Percentiles rank a stretch among this genome's conserved stretches.
These are phyloP conservation scores for Ladona fulva DNA, from an alignment of 1,140 invertebrate genomes.

Conservation along the genomic window DNA sequence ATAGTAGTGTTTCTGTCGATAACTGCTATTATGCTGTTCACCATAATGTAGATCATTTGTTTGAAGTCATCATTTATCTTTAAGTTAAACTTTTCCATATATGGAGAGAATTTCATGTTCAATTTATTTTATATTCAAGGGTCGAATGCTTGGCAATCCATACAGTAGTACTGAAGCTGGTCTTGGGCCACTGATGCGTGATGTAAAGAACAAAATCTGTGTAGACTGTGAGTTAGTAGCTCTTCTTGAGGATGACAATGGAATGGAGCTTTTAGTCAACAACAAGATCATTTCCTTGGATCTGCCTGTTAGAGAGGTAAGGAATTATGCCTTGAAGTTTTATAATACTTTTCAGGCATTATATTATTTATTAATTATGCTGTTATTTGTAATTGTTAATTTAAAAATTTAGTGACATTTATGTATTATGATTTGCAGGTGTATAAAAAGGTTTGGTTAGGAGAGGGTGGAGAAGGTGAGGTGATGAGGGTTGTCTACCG, in stretches of 20 bases:
- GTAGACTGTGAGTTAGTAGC: conserved; percentile 95
- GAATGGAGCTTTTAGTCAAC: conserved; percentile 97
- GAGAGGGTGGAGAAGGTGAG: conserved; percentile 75
- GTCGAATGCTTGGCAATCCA: conserved; percentile 95
- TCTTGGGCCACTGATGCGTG: conserved; percentile 92
- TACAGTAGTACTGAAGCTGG: conserved; percentile 90
- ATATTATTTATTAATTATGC: neutral
- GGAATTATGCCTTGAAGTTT: neutral
- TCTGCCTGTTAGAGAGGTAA: conserved; percentile 86
- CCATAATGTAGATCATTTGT: no score
- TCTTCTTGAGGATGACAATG: conserved; percentile 92
- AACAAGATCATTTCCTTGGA: conserved; percentile 98
- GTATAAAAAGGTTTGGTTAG: conserved; percentile 65
- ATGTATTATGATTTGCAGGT: conserved; percentile 38
- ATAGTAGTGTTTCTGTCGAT: no score
- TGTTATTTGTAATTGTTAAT: neutral
- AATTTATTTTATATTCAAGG: conserved; percentile 40
- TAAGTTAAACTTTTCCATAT: conserved; percentile 18
- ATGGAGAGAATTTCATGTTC: conserved; percentile 23
- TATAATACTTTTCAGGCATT: neutral
- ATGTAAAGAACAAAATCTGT: conserved; percentile 98
- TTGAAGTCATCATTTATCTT: no score
- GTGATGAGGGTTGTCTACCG: conserved; percentile 98
- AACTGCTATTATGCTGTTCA: no score
- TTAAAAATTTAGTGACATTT: neutral